A percentile compares a stretch with the other conserved stretches of the same genome.
These are phyloP conservation scores for Pelecanus crispus DNA, from an alignment of 2,113 vertebrate species.

Conservation along the genomic window DNA sequence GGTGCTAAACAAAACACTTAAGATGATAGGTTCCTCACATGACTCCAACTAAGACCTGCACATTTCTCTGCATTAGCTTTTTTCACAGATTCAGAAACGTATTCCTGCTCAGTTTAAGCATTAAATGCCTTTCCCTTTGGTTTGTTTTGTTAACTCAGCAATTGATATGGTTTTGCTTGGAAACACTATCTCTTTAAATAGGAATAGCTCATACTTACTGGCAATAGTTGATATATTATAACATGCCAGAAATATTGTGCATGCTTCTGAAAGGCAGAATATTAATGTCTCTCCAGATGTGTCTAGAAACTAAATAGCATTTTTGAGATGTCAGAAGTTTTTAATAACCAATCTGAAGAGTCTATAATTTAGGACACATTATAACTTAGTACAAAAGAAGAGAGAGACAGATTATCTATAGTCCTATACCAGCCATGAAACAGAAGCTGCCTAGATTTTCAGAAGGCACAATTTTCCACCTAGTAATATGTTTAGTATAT, in stretches of 20 bases:
- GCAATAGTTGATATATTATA: not conserved
- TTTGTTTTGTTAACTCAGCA: not conserved
- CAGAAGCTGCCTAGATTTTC: not conserved
- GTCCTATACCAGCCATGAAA: not conserved
- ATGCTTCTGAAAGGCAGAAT: not conserved
- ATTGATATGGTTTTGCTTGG: not conserved
- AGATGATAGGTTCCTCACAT: not conserved
- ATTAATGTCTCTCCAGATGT: not conserved
- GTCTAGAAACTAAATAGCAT: not conserved
- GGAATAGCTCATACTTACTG: not conserved
- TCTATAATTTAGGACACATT: not conserved
- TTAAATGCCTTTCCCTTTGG: not conserved
- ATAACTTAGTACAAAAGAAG: not conserved
- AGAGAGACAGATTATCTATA: not conserved
- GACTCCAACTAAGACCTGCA: not conserved
- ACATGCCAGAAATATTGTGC: not conserved
- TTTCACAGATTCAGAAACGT: not conserved
- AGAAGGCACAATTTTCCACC: not conserved
- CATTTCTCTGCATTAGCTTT: not conserved
- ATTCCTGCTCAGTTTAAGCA: not conserved
- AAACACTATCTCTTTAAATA: not conserved
- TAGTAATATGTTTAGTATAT: not conserved
- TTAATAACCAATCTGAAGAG: constrained; percentile 16
- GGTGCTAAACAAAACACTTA: not conserved
- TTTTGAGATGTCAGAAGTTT: not conserved